phyloP scores from a whole-genome alignment of 2,888 invertebrate genomes.

The Iphiclides podalirius region DNA sequence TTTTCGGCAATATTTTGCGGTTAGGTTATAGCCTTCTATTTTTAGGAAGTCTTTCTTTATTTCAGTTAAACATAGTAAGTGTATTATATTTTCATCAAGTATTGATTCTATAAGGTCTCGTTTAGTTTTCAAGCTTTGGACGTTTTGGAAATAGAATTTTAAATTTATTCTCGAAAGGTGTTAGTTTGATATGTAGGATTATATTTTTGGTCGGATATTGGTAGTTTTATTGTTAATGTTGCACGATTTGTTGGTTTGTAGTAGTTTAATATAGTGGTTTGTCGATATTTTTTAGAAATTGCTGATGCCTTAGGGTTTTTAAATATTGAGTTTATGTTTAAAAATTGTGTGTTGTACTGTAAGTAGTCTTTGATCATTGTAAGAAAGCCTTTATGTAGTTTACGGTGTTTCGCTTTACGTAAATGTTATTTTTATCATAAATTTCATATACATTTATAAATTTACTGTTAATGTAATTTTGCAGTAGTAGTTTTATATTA shows the following conservation, averaged over 20 bases:
- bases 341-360: background rate
- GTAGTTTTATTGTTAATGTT: background rate
- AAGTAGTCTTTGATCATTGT: background rate
- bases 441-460: background rate
- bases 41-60: conserved; percentile 10
- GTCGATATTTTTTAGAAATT: background rate
- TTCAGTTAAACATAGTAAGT: conserved; percentile 17
- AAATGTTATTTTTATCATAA: background rate
- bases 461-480: background rate
- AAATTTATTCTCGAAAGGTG: background rate
- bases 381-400: background rate
- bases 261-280: background rate
- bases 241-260: background rate
- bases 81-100: conserved; percentile 6
- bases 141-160: background rate
- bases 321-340: too few species aligned
- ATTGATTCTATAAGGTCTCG: background rate
- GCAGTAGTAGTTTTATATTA: background rate
- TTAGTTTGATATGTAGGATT: background rate
- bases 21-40: conserved; percentile 2
- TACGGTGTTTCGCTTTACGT: background rate
- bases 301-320: background rate
- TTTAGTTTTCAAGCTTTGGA: background rate
- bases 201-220: background rate
- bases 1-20: conserved; percentile 8